Percentiles rank a stretch among this genome's conserved stretches.
Evolutionary conservation across 1,140 invertebrate genomes (phyloP).

Genomic region (Pollicipes pollicipes): DNA sequence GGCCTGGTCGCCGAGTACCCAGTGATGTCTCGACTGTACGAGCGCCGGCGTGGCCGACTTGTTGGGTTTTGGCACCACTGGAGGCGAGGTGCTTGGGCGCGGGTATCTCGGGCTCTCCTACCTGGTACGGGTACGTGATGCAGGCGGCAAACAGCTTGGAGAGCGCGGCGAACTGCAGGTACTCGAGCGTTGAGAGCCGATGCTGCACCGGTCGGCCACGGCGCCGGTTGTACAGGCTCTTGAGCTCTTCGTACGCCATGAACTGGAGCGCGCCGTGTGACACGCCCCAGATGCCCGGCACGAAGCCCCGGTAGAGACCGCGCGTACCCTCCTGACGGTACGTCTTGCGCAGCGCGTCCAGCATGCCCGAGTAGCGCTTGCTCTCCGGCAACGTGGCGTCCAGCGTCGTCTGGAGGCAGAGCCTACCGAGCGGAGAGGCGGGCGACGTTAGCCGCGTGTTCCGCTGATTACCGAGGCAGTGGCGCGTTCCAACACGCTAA

Average conservation of each 20-base stretch:
- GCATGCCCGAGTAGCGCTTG: constrained; percentile 60
- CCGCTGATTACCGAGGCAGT: constrained; percentile 19
- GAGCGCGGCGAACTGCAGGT: constrained; percentile 75
- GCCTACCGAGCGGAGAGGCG: constrained; percentile 14
- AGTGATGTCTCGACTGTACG: too few relatives aligned
- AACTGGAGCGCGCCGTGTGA: constrained; percentile 96
- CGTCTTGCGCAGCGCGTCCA: constrained; percentile 79
- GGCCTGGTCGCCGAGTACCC: too few relatives aligned
- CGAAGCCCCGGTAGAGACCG: constrained; percentile 86
- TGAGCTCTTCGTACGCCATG: constrained; percentile 98
- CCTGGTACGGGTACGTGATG: constrained; percentile 90
- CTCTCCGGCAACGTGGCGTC: constrained; percentile 26
- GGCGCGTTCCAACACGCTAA: too few relatives aligned
- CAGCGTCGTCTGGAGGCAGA: constrained; percentile 25
- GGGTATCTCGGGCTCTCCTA: too few relatives aligned
- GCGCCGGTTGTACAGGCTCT: constrained; percentile 71
- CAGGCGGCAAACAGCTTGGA: constrained; percentile 89
- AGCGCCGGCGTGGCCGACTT: too few relatives aligned
- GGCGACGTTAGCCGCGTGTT: constrained; percentile 22
- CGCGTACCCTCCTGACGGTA: constrained; percentile 72
- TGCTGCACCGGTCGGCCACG: constrained; percentile 20
- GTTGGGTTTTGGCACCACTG: too few relatives aligned
- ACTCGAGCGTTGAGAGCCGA: constrained; percentile 45
- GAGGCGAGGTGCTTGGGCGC: too few relatives aligned
- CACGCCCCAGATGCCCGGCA: constrained; percentile 93